Conservation (phyloP, 2,797 vertebrate species). For the Ambastaia sidthimunki region DNA sequence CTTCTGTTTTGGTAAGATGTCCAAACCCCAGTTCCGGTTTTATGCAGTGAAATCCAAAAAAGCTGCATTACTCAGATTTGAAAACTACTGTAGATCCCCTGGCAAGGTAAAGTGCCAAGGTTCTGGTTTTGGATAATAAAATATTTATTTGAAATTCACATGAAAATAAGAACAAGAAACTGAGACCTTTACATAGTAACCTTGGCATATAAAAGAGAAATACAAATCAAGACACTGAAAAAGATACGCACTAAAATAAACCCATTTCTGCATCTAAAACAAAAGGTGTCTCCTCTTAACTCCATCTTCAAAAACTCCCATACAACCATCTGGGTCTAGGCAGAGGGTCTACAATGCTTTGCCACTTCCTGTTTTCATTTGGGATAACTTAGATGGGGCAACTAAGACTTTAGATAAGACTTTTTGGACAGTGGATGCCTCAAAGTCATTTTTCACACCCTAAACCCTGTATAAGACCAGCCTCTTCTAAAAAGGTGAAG, state of each 20-base stretch:
- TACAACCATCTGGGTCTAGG: constrained; percentile 7
- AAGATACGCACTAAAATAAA: background rate
- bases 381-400: background rate
- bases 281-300: background rate
- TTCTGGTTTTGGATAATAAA: background rate
- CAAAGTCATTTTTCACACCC: constrained; percentile 29
- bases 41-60: background rate
- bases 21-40: constrained; percentile 21
- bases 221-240: background rate
- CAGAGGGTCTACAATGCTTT: background rate
- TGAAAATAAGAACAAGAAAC: constrained; percentile 3
- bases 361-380: background rate
- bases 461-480: constrained; percentile 13
- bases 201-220: background rate
- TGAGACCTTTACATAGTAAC: background rate
- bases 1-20: background rate
- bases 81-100: background rate
- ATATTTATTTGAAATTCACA: background rate
- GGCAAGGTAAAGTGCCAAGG: background rate
- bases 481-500: background rate
- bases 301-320: background rate
- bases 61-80: constrained; percentile 21
- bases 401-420: background rate
- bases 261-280: background rate
- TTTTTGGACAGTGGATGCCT: background rate